Base-by-base conservation (phyloP, 2,888 invertebrate genomes). In the Alcis repandata region DNA sequence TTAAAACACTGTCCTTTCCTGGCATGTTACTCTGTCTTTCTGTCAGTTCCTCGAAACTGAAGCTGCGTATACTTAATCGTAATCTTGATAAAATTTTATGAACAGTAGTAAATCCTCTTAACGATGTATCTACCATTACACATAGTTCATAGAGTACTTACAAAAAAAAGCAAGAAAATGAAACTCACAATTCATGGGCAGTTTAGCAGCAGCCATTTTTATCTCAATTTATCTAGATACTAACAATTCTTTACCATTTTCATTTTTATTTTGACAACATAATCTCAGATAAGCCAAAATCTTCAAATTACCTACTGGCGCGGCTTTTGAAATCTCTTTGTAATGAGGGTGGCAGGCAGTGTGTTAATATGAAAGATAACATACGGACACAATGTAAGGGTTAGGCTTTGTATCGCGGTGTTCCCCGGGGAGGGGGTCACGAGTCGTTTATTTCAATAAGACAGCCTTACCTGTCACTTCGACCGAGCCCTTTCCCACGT, bases 361-460 rank as follows among this genome's bases (percentile, higher is more conserved):
- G 60, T 68, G 63, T 62, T 63, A 65, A 65, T 65, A 67, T 68
- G 59, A 69, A 48, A 46, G 69, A 58, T 64, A 71, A 70, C 62
- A 70, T 54, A 66, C 58, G 66, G 60, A 61, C 52, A 66, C 57
- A 66, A 66, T 61, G 60, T 53, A 61, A 61, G 65, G 69, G 71
- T 61, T 54, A 54, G 61, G 51, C 59, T 54, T 69, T 69, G 69
- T 69, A 71, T 67, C 67, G 65, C 67, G 59, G 63, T 66, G 19
- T 67, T 68, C 72, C 75, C 66, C 63, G 59, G 72, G 72, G 79
- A 78, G 79, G 79, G n/a, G 51, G 79, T 80, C 79, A 78, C 79
- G 77, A 83, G 84, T 85, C 85, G 76, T 84, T 85, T 83, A 80
- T 85, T 83, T 84, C 85, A 84, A 85, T 85, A 85, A 84, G 78